Percentiles rank a stretch among this genome's conserved stretches.
Evolutionary conservation across 2,113 vertebrate species (phyloP).

Genomic region (Ploceus nigricollis): DNA sequence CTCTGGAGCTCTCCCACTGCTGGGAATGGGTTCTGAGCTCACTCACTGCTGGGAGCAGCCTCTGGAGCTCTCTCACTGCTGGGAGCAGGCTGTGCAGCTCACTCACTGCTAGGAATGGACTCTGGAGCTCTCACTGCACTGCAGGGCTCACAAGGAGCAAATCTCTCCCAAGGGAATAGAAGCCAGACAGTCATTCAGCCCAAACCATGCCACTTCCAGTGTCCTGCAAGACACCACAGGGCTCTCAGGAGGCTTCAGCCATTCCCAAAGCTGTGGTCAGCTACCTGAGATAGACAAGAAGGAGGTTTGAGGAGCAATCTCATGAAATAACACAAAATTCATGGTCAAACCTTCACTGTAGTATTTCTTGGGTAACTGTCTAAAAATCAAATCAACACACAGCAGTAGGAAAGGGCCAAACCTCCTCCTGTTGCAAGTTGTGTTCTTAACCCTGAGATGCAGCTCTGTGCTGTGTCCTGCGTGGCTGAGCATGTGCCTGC

Average conservation of each 20-base stretch:
- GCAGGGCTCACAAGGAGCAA: background rate
- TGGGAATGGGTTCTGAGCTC: background rate
- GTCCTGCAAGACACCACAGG: background rate
- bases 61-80: background rate
- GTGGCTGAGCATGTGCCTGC: background rate
- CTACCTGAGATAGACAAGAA: background rate
- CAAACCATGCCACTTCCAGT: background rate
- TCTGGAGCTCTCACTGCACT: background rate
- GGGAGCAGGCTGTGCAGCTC: background rate
- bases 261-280: background rate
- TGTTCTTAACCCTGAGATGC: background rate
- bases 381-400: background rate
- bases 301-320: background rate
- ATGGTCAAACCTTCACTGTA: background rate
- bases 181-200: background rate
- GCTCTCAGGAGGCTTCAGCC: background rate
- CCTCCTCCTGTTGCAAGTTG: background rate
- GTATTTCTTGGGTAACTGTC: background rate
- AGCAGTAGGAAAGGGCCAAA: background rate
- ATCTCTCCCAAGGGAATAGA: rapidly evolving
- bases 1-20: background rate
- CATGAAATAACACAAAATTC: background rate
- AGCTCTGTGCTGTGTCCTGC: background rate
- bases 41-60: no score
- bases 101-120: no score